Percentiles rank a stretch among this genome's conserved stretches.
Conservation (phyloP, 2,797 vertebrate species). For the Sternarchorhynchus goeldii region DNA sequence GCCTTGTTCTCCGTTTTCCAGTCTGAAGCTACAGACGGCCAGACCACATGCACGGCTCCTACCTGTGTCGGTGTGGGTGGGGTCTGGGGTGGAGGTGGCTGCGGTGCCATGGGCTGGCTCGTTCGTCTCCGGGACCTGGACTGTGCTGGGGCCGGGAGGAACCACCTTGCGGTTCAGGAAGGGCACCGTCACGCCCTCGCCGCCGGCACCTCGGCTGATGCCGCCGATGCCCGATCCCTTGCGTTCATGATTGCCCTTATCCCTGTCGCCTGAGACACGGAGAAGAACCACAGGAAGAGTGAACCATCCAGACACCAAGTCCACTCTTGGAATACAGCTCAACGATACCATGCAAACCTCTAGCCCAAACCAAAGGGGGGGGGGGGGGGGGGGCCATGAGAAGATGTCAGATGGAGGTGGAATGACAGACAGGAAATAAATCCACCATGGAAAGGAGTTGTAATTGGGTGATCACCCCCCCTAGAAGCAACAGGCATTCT, state of each 20-base stretch:
- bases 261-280: constrained; percentile 66
- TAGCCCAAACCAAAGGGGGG: not conserved
- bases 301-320: not conserved
- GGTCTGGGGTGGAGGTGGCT: constrained; percentile 64
- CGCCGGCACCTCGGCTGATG: constrained; percentile 46
- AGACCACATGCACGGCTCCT: not conserved
- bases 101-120: constrained; percentile 61
- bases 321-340: not conserved
- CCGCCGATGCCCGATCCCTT: constrained; percentile 47
- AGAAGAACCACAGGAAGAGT: constrained; percentile 6
- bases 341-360: constrained; percentile 5
- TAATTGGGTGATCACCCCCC: constrained; percentile 56
- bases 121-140: constrained; percentile 53
- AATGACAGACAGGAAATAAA: constrained; percentile 40
- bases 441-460: constrained; percentile 35
- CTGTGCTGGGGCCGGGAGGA: constrained; percentile 23
- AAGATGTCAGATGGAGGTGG: not conserved
- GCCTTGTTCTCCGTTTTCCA: too few species aligned
- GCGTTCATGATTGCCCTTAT: constrained; percentile 59
- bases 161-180: constrained; percentile 57
- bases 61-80: constrained; percentile 62
- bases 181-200: constrained; percentile 43
- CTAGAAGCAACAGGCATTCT: constrained; percentile 52
- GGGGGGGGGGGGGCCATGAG: too few species aligned
- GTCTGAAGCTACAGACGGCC: too few species aligned